Percentiles rank a stretch among this genome's conserved stretches.
These are phyloP conservation scores for Caenorhabditis latens DNA, from an alignment of 1,140 invertebrate species.

Conservation along the genomic window DNA sequence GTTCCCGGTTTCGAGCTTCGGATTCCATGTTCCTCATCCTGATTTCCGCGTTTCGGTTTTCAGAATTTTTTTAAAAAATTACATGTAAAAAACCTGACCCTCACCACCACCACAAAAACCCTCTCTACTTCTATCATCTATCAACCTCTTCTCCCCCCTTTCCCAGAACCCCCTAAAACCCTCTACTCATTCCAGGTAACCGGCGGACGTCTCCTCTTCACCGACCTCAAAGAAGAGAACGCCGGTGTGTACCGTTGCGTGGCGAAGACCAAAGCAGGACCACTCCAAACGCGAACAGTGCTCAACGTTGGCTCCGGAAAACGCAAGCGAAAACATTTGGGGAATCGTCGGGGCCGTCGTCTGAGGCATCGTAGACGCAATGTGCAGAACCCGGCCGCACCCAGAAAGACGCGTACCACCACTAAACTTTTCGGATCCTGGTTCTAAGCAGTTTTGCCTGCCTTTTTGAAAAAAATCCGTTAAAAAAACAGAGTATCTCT, in stretches of 20 bases:
- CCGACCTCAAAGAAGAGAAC: conserved; percentile 71
- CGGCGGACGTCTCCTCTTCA: conserved; percentile 76
- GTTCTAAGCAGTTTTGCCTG: conserved; percentile 57
- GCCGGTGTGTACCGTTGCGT: conserved; percentile 74
- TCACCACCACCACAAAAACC: not conserved
- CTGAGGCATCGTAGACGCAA: conserved; percentile 63
- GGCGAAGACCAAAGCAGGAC: conserved; percentile 69
- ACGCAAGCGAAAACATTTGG: conserved; percentile 75
- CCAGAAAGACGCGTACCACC: not conserved
- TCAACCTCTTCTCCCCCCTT: not conserved
- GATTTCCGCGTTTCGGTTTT: too few relatives aligned
- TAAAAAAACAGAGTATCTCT: conserved; percentile 2
- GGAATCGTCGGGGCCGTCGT: conserved; percentile 59
- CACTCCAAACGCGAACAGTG: conserved; percentile 69
- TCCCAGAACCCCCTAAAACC: not conserved
- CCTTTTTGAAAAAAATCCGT: not conserved
- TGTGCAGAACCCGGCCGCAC: not conserved
- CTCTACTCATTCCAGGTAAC: conserved; percentile 71
- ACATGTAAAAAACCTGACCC: too few relatives aligned
- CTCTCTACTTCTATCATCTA: not conserved
- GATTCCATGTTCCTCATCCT: too few relatives aligned
- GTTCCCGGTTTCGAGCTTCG: too few relatives aligned
- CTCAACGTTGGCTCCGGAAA: conserved; percentile 74
- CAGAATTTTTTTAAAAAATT: too few relatives aligned
- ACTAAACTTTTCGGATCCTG: conserved; percentile 70